Percentiles rank a stretch among this genome's conserved stretches.
Evolutionary conservation across 2,113 vertebrate genomes (phyloP).

Genomic region (Nipponia nippon): DNA sequence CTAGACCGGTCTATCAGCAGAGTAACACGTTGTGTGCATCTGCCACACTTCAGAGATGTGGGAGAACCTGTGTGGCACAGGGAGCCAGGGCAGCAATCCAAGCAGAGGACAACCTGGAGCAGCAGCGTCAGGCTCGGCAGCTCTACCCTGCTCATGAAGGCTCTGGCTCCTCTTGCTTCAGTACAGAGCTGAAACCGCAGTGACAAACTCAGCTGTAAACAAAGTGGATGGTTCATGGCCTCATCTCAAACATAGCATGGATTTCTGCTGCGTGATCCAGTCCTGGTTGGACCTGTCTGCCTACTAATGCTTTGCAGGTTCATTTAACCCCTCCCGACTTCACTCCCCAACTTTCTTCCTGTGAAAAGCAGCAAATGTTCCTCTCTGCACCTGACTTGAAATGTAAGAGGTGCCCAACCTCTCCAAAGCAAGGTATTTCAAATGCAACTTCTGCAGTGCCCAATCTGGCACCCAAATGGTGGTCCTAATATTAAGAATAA

Average conservation of each 20-base stretch:
- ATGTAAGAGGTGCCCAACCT: neutral
- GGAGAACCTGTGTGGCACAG: neutral
- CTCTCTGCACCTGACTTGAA: neutral
- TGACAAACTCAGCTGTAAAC: neutral
- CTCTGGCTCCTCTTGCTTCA: neutral
- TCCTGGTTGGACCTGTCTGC: neutral
- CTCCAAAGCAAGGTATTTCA: neutral
- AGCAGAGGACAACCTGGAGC: neutral
- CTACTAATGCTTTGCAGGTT: neutral
- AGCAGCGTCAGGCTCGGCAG: neutral
- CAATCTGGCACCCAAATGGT: neutral
- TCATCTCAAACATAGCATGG: neutral
- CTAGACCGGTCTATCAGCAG: accelerated
- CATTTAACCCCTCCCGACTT: neutral
- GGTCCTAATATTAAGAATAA: accelerated
- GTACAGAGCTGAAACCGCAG: neutral
- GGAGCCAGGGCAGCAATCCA: neutral
- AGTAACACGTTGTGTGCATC: neutral
- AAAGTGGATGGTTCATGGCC: neutral
- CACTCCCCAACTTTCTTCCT: neutral
- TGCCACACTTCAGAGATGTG: neutral
- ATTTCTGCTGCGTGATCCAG: neutral
- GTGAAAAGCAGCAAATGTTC: neutral
- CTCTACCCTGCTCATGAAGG: neutral
- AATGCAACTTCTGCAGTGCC: neutral